Evolutionary conservation across 2,888 invertebrate species (phyloP).

Genomic region (Sphinx pinastri): DNA sequence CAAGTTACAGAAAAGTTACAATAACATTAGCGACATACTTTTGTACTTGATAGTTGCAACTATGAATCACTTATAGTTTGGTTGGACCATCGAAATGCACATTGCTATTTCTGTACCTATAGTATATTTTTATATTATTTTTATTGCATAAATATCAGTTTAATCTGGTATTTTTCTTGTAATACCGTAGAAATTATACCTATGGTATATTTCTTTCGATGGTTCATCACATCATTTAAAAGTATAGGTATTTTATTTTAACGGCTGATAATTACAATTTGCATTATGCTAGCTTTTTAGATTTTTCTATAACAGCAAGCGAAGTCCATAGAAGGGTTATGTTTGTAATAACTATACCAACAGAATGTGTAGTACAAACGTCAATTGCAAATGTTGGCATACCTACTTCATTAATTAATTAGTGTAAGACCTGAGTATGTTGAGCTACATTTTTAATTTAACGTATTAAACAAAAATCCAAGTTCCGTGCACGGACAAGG

Average conservation of each 20-base stretch:
- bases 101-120: background rate
- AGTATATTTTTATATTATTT: background rate
- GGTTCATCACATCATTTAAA: background rate
- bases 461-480: no score
- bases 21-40: conserved; percentile 45
- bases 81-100: conserved; percentile 18
- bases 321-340: background rate
- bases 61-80: conserved; percentile 12
- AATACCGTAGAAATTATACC: background rate
- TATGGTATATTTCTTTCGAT: background rate
- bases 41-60: conserved; percentile 50
- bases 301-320: no score
- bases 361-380: no score
- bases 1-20: conserved; percentile 29
- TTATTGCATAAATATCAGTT: no score
- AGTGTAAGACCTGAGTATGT: no score
- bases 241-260: background rate
- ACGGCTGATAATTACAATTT: background rate
- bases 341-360: background rate
- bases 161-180: background rate
- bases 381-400: background rate
- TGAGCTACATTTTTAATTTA: no score
- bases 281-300: background rate
- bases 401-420: background rate
- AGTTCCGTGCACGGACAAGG: no score